Percentiles rank a stretch among this genome's conserved stretches.
Evolutionary conservation across 1,140 invertebrate species (phyloP).

Genomic region (Drosophila kepulauana): DNA sequence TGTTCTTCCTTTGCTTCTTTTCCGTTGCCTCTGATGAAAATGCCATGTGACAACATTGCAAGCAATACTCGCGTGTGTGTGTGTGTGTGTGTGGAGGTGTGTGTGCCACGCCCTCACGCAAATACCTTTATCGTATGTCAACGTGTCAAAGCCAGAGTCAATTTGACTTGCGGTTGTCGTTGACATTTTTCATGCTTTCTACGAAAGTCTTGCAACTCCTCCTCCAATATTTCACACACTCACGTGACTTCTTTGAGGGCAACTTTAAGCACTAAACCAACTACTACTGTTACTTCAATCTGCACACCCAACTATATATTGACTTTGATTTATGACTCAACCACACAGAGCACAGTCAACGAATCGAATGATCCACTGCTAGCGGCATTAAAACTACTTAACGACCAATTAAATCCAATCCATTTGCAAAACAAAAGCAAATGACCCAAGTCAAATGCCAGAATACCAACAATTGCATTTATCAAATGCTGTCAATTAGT

Average conservation of each 20-base stretch:
- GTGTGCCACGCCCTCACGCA: conserved; percentile 38
- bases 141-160: conserved; percentile 82
- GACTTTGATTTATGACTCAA: conserved; percentile 9
- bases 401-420: conserved; percentile 74
- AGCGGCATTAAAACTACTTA: conserved; percentile 70
- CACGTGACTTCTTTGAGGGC: conserved; percentile 27
- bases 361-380: conserved; percentile 25
- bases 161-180: conserved; percentile 75
- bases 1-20: conserved; percentile 10
- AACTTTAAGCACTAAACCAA: conserved; percentile 29
- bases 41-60: conserved; percentile 76
- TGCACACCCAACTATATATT: neutral
- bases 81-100: conserved; percentile 7
- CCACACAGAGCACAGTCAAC: conserved; percentile 4
- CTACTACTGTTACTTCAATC: conserved; percentile 1
- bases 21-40: conserved; percentile 63
- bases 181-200: conserved; percentile 47
- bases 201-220: neutral
- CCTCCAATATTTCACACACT: conserved; percentile 4
- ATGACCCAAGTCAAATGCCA: conserved; percentile 18
- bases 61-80: conserved; percentile 57
- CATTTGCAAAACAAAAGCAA: conserved; percentile 35
- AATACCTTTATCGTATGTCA: conserved; percentile 82
- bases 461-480: conserved; percentile 64
- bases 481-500: conserved; percentile 80